A percentile compares a stretch with the other conserved stretches of the same genome.
These are phyloP conservation scores for Syngnathoides biaculeatus DNA, from an alignment of 2,113 vertebrate genomes.

Conservation along the genomic window DNA sequence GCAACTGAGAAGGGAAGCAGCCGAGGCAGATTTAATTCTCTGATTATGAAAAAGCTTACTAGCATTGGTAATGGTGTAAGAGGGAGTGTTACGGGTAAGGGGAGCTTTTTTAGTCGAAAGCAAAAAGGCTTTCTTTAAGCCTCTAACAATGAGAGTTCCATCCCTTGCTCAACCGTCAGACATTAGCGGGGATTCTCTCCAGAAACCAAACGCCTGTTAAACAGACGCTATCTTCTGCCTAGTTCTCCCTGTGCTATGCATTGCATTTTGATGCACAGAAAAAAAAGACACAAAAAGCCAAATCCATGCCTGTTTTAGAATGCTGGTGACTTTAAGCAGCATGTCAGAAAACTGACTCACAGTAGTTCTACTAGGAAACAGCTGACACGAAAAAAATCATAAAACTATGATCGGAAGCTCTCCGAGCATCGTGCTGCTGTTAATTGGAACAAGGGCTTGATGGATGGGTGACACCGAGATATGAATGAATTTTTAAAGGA, in stretches of 20 bases:
- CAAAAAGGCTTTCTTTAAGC: slow-evolving; percentile 61
- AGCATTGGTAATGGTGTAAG: slow-evolving; percentile 43
- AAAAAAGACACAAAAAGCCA: slow-evolving; percentile 27
- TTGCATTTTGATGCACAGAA: slow-evolving; percentile 44
- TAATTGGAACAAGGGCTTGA: slow-evolving; percentile 65
- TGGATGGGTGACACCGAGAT: slow-evolving; percentile 55
- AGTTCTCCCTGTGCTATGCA: slow-evolving; percentile 35
- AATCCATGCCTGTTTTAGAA: slow-evolving; percentile 37
- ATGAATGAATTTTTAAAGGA: slow-evolving; percentile 66
- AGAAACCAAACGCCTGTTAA: slow-evolving; percentile 60
- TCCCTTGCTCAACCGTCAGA: slow-evolving; percentile 46
- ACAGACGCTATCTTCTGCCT: slow-evolving; percentile 62
- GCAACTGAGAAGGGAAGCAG: slow-evolving; percentile 46
- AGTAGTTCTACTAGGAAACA: slow-evolving; percentile 32
- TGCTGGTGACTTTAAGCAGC: slow-evolving; percentile 52
- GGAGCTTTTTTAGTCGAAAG: slow-evolving; percentile 46
- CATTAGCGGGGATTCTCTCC: slow-evolving; percentile 40
- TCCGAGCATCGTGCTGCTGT: slow-evolving; percentile 48
- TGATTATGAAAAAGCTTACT: slow-evolving; percentile 55
- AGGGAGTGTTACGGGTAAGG: slow-evolving; percentile 45
- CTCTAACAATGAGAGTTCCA: slow-evolving; percentile 57
- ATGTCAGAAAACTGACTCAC: slow-evolving; percentile 44
- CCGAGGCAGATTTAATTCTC: slow-evolving; percentile 58
- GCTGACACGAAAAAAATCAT: slow-evolving; percentile 56
- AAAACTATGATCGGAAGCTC: slow-evolving; percentile 46